Conservation (phyloP, 2,797 vertebrate species). For the Acanthurus lineatus region DNA sequence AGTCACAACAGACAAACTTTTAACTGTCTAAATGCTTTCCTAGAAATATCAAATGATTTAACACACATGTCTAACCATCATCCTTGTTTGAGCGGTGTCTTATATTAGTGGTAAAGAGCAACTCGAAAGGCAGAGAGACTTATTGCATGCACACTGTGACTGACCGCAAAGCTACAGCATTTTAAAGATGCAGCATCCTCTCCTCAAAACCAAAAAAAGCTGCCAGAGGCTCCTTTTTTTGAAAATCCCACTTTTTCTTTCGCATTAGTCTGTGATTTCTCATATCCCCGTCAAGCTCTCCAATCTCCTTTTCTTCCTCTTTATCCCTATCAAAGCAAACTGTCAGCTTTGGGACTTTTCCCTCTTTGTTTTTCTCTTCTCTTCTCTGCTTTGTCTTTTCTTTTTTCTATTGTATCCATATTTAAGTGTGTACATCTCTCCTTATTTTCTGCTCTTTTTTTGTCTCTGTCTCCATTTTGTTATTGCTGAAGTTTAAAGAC, state of each 20-base stretch:
- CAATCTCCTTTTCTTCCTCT: constrained; percentile 28
- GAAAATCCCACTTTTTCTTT: constrained; percentile 56
- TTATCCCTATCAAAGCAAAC: constrained; percentile 53
- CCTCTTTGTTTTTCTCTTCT: not conserved
- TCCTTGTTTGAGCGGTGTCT: constrained; percentile 41
- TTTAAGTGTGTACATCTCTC: constrained; percentile 1
- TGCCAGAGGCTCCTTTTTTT: constrained; percentile 38
- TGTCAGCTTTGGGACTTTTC: constrained; percentile 16
- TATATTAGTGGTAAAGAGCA: constrained; percentile 17
- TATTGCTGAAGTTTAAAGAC: constrained; percentile 50
- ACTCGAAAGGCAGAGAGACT: constrained; percentile 52
- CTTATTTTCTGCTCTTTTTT: not conserved
- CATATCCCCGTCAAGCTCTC: constrained; percentile 61
- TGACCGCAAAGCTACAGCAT: constrained; percentile 56
- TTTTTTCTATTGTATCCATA: not conserved
- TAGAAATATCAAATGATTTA: constrained; percentile 16
- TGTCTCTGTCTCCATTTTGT: constrained; percentile 40
- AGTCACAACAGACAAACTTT: not conserved
- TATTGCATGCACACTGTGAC: constrained; percentile 68
- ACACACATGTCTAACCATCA: not conserved
- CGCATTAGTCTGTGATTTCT: constrained; percentile 59
- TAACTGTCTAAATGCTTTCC: not conserved
- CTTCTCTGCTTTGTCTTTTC: not conserved
- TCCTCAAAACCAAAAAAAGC: constrained; percentile 53
- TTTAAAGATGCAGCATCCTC: constrained; percentile 45